Conservation (phyloP, 2,797 vertebrate genomes). For the Lagocephalus sceleratus region DNA sequence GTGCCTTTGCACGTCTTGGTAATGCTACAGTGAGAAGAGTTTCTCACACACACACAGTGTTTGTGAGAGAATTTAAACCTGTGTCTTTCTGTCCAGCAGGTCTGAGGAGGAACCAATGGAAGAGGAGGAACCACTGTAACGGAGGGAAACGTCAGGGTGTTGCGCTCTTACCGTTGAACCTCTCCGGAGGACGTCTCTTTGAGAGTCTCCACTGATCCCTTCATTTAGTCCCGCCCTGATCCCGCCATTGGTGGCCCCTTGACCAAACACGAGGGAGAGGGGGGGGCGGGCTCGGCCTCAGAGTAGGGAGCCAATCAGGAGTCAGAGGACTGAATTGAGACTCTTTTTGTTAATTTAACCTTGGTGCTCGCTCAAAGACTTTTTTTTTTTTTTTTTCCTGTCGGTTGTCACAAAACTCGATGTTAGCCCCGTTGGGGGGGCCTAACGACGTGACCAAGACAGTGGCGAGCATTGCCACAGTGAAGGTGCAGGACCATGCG, state of each 20-base stretch:
- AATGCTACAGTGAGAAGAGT: too few species aligned
- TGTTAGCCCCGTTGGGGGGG: conserved; percentile 39
- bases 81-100: conserved; percentile 56
- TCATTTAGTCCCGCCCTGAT: conserved; percentile 71
- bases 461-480: conserved; percentile 15
- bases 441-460: conserved; percentile 39
- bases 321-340: conserved; percentile 65
- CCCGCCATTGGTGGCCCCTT: conserved; percentile 68
- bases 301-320: conserved; percentile 72
- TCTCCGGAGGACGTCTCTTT: conserved; percentile 63
- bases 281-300: conserved; percentile 68
- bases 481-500: conserved; percentile 48
- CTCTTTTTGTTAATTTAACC: conserved; percentile 30
- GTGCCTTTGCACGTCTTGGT: too few species aligned
- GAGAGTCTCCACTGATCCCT: conserved; percentile 68
- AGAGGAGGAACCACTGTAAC: conserved; percentile 91
- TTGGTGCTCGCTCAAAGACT: conserved; percentile 39
- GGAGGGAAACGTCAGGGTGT: conserved; percentile 54
- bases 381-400: conserved; percentile 62
- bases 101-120: conserved; percentile 94
- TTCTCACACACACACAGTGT: background rate
- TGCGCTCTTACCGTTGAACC: conserved; percentile 60
- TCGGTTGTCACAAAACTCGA: conserved; percentile 50
- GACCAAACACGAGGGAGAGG: conserved; percentile 52
- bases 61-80: background rate